phyloP scores from a whole-genome alignment of 1,140 invertebrate genomes.

The Probaryconus sp. region DNA sequence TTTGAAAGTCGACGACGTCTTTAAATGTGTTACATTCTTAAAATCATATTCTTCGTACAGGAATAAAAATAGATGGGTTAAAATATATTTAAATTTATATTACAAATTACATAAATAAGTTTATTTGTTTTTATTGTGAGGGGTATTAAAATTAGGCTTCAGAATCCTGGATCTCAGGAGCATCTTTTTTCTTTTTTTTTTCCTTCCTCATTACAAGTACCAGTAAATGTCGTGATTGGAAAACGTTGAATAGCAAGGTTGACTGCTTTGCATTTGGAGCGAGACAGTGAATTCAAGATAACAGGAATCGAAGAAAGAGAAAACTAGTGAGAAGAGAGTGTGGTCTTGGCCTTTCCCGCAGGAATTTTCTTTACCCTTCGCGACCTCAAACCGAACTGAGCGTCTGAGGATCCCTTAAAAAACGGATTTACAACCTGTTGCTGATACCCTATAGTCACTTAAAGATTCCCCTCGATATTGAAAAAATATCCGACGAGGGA shows the following conservation, averaged over 20 bases:
- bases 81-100: too few species aligned
- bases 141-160: too few species aligned
- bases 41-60: not conserved
- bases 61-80: not conserved
- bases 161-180: too few species aligned
- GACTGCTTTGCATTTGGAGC: slow-evolving; percentile 68
- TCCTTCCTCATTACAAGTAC: slow-evolving; percentile 35
- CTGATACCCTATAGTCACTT: slow-evolving; percentile 72
- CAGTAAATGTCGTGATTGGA: slow-evolving; percentile 72
- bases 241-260: slow-evolving; percentile 73
- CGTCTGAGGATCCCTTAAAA: slow-evolving; percentile 74
- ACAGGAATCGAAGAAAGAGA: slow-evolving; percentile 51
- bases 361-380: slow-evolving; percentile 74
- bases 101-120: too few species aligned
- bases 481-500: slow-evolving; percentile 77
- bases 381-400: slow-evolving; percentile 74
- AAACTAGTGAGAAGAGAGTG: slow-evolving; percentile 62
- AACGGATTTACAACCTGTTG: slow-evolving; percentile 80
- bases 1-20: slow-evolving; percentile 26
- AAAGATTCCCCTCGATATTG: slow-evolving; percentile 79
- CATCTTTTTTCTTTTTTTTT: too few species aligned
- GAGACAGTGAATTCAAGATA: slow-evolving; percentile 55
- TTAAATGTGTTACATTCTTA: slow-evolving; percentile 6
- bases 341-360: slow-evolving; percentile 69
- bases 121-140: too few species aligned